Conservation (phyloP, 2,888 invertebrate genomes). For the Gymnocheta viridis region DNA sequence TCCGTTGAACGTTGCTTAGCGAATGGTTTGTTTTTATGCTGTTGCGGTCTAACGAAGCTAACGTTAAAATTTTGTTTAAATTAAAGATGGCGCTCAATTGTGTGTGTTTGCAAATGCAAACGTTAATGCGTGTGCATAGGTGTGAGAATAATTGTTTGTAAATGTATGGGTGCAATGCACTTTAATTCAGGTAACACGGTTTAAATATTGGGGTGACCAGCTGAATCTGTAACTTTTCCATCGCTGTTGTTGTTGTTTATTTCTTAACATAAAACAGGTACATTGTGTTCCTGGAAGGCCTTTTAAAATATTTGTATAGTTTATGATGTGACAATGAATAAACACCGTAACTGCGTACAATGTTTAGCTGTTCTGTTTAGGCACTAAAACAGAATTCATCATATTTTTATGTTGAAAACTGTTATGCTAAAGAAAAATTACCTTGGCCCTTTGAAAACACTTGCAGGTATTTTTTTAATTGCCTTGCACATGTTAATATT, state of each 20-base stretch:
- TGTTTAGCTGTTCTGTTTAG: conserved; percentile 11
- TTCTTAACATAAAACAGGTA: conserved; percentile 40
- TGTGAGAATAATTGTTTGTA: conserved; percentile 29
- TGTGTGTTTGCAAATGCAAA: conserved; percentile 45
- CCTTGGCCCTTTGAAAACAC: conserved; percentile 31
- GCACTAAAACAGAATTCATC: conserved; percentile 33
- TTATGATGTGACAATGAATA: conserved; percentile 29
- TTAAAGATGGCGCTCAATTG: conserved; percentile 68
- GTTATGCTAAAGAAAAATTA: not conserved
- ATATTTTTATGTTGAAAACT: conserved; percentile 27
- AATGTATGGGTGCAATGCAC: conserved; percentile 34
- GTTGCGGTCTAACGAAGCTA: conserved; percentile 58
- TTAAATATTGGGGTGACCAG: conserved; percentile 46
- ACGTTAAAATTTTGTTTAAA: conserved; percentile 60
- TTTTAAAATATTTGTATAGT: conserved; percentile 13
- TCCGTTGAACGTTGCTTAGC: conserved; percentile 67
- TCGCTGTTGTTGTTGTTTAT: not conserved
- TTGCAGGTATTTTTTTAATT: conserved; percentile 27
- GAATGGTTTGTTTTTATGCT: conserved; percentile 66
- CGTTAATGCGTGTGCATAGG: conserved; percentile 34
- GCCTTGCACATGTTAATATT: not conserved
- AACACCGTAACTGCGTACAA: not conserved
- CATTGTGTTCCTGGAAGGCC: conserved; percentile 26
- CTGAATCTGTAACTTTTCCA: not conserved
- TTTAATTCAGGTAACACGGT: conserved; percentile 62